Base-by-base conservation (phyloP, 1,140 invertebrate species). In the Bombus waltoni region DNA sequence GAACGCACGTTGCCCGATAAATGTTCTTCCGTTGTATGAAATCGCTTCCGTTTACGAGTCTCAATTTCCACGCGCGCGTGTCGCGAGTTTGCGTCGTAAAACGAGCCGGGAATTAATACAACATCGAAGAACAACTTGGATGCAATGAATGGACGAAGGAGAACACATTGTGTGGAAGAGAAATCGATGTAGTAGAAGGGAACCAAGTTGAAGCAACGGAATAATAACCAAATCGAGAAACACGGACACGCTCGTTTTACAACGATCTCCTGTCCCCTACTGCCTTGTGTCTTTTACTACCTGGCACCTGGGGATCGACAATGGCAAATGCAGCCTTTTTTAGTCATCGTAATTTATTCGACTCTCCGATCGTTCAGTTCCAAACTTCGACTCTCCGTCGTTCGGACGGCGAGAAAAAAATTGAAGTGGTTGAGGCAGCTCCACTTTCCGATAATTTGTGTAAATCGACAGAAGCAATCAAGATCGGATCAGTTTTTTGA, bases 41-140 rank as follows among this genome's bases (percentile, higher is more conserved):
- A 77, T 83, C 74, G 74, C 81, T 83, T 83, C 81, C 81, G 81
- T 78, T 83, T 83, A 57, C 65, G 74, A 73, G 73, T 32, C 62
- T n/a, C 53, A 40, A 38, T 42, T 42, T 28, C 4, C 42, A 5
- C 15, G 53, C 35, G 57, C 53, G 35, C 38, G 47, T 75, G 44
- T 28, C 25, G 59, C 44, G 59, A 65, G 25, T 32, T 22, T 53
- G 47, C 18, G 28, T 68, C 35, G 81, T 78, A 35, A 78, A 83
- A 77, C 44, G 35, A 10, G 15, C 22, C 73, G 38, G 10, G 5
- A 38, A 75, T 83, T 66, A 66, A 76, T 53, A 32, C 35, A 18
- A 15, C 47, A 8, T 22, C 40, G n/a, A 47, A 71, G n/a, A 44
- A 47, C 9, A 44, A 22, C n/a, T 32, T 32, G 32, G 28, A 42